These are phyloP conservation scores for Electrona antarctica DNA, from an alignment of 2,113 vertebrate species.

Conservation along the genomic window DNA sequence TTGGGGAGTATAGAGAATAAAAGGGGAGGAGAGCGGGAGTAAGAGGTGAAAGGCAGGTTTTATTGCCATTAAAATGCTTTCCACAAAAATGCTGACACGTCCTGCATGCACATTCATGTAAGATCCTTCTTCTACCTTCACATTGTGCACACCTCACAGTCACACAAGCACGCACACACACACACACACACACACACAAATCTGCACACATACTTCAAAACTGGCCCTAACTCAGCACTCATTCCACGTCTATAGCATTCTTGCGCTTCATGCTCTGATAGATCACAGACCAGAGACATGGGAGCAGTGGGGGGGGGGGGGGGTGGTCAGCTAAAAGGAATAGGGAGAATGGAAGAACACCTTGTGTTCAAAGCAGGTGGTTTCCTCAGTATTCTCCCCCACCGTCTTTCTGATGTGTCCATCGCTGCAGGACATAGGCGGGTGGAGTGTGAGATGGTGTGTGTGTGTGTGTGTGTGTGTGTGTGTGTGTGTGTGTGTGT, in stretches of 20 bases:
- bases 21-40: constrained; percentile 5
- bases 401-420: constrained; percentile 47
- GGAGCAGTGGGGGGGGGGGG: constrained; percentile 31
- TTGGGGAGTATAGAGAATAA: background rate
- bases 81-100: constrained; percentile 25
- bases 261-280: constrained; percentile 46
- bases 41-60: constrained; percentile 11
- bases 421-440: constrained; percentile 49
- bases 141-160: constrained; percentile 19
- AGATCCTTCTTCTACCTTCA: constrained; percentile 30
- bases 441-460: constrained; percentile 30
- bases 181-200: background rate
- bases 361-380: constrained; percentile 61
- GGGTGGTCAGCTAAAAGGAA: constrained; percentile 29
- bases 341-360: constrained; percentile 29
- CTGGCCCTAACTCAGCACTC: constrained; percentile 37
- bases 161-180: constrained; percentile 1
- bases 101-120: constrained; percentile 14
- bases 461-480: background rate
- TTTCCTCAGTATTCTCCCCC: constrained; percentile 21
- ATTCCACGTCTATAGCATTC: constrained; percentile 53
- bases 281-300: constrained; percentile 60
- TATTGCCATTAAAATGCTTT: constrained; percentile 15
- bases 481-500: constrained; percentile 9
- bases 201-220: background rate